These are phyloP conservation scores for Caerostris darwini DNA, from an alignment of 1,140 invertebrate genomes.

Conservation along the genomic window DNA sequence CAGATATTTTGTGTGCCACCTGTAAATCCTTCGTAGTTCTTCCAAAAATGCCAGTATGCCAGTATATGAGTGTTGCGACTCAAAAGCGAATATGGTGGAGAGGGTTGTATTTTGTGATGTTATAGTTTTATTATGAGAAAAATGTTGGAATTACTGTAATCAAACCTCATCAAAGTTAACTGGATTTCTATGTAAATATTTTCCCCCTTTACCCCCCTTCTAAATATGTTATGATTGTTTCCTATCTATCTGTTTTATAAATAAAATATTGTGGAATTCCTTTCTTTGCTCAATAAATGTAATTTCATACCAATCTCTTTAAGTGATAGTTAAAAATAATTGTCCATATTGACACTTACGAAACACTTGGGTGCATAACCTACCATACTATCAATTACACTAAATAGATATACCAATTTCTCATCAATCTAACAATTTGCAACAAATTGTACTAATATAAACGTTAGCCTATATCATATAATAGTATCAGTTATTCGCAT, in stretches of 20 bases:
- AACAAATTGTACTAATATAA: too few species aligned
- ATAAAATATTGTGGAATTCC: conserved; percentile 73
- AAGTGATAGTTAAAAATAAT: background rate
- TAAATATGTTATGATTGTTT: conserved; percentile 66
- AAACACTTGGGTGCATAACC: too few species aligned
- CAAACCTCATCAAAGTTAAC: conserved; percentile 69
- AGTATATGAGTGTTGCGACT: conserved; percentile 58
- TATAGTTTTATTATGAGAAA: conserved; percentile 63
- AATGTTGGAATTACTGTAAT: conserved; percentile 63
- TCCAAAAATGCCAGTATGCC: background rate
- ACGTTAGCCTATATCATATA: too few species aligned
- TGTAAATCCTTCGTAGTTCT: background rate
- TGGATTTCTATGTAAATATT: conserved; percentile 60
- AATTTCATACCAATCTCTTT: background rate
- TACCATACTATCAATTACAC: too few species aligned
- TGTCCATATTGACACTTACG: background rate
- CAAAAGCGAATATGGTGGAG: background rate
- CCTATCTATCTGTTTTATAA: conserved; percentile 74
- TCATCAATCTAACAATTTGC: too few species aligned
- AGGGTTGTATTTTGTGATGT: conserved; percentile 74
- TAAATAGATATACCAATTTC: too few species aligned
- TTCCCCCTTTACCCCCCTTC: conserved; percentile 17
- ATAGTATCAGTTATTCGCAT: too few species aligned
- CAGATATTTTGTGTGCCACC: background rate
- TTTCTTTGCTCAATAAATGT: conserved; percentile 40